Conservation (phyloP, 2,113 vertebrate genomes). For the Vombatus ursinus region DNA sequence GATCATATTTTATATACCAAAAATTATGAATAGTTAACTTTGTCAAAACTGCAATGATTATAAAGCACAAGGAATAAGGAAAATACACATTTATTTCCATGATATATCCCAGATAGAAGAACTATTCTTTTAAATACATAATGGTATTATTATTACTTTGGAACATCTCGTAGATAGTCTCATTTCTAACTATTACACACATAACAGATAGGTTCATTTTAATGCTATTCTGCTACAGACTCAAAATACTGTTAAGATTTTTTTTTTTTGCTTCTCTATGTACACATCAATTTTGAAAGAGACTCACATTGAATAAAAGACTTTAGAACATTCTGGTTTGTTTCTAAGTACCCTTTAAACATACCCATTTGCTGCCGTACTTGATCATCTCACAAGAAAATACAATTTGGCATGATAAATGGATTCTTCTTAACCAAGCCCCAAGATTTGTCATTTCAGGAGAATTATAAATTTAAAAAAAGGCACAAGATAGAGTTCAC, state of each 20-base stretch:
- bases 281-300: neutral
- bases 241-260: neutral
- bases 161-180: neutral
- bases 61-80: neutral
- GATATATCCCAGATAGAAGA: neutral
- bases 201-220: neutral
- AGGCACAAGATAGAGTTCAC: slow-evolving; percentile 18
- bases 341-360: slow-evolving; percentile 22
- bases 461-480: slow-evolving; percentile 35
- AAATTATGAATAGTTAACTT: neutral
- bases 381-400: slow-evolving; percentile 37
- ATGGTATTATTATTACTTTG: neutral
- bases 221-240: neutral
- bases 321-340: slow-evolving; percentile 32
- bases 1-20: neutral
- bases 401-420: slow-evolving; percentile 41
- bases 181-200: neutral
- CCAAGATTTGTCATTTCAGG: slow-evolving; percentile 42
- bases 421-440: neutral
- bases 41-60: slow-evolving; percentile 34
- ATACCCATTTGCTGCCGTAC: slow-evolving; percentile 18
- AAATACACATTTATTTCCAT: neutral
- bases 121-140: neutral
- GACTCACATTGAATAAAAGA: slow-evolving; percentile 1
- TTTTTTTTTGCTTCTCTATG: neutral